Conservation (phyloP, 2,797 vertebrate species). For the Rallus crepitans region DNA sequence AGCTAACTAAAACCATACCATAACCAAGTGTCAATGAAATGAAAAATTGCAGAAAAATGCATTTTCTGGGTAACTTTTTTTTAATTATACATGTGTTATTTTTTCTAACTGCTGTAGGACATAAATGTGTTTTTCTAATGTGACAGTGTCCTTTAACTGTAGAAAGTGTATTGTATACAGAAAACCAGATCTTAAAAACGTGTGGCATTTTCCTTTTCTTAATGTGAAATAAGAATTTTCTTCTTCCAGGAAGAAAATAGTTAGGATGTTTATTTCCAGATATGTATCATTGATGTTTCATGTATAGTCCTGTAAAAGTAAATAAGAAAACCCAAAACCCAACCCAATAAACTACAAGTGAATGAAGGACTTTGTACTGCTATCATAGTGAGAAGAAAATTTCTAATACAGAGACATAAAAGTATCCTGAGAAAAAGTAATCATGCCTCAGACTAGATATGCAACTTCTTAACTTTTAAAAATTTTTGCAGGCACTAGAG, state of each 20-base stretch:
- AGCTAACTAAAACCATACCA: background rate
- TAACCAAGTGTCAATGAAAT: background rate
- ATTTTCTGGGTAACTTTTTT: background rate
- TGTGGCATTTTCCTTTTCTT: background rate
- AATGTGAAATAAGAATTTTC: background rate
- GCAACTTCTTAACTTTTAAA: background rate
- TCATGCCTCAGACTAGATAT: background rate
- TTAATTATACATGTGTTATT: background rate
- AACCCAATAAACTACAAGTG: background rate
- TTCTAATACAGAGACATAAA: background rate
- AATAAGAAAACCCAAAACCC: background rate
- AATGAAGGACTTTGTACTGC: background rate
- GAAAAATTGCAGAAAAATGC: background rate
- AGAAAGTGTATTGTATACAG: background rate
- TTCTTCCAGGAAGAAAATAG: background rate
- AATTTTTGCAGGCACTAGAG: conserved; percentile 80
- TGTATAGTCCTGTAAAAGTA: background rate
- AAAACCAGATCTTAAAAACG: background rate
- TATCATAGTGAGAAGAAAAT: background rate
- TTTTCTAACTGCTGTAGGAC: background rate
- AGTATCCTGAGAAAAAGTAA: background rate
- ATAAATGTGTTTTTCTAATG: background rate
- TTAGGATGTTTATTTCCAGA: background rate
- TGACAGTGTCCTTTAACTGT: background rate
- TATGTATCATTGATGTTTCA: background rate